Evolutionary conservation across 2,113 vertebrate species (phyloP), one percentile per base, ranked within the genome.

Genomic region (Nibea albiflora): DNA sequence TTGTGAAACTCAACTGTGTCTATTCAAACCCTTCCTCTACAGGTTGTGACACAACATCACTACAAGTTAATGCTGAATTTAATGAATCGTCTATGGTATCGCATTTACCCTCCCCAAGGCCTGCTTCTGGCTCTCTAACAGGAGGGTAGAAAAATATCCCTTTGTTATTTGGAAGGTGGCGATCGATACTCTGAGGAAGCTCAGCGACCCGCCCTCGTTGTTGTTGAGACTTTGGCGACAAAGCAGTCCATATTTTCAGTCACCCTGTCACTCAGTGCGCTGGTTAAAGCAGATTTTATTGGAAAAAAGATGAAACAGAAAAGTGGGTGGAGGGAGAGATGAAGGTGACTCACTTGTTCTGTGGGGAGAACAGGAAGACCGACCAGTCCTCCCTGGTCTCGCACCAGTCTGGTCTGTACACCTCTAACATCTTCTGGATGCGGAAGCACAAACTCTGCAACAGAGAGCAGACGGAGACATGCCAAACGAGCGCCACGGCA

Each of bases 361-460:
- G 96, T 0, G 98, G 98, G n/a, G 97, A 98, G 94, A 99, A 99
- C 52, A 99, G 89, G 84, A 97, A 99, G 85, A 99, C 95, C 1
- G 98, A 98, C 98, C 98, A 99, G 74, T 98, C 96, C 69, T 91
- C 90, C 84, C 91, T 86, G 39, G 44, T 84, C 88, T 94, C 97
- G 63, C 98, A 99, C 97, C 98, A 99, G 84, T 97, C 97, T 0
- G 98, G 98, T 62, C 97, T 96, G 88, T 99, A 98, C 7, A 95
- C 97, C 64, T 99, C 98, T 11, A 99, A 96, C 97, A 98, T 99
- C 95, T 99, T 99, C 93, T 96, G 95, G 78, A 99, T 93, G 3
- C 98, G 97, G 94, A 98, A 99, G 81, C 97, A 99, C 70, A 99
- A 90, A 60, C 96, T 99, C 98, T 99, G 89, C 73, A 82, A 75